Evolutionary conservation across 92 coral and sea anemone species (phyloP).

Genomic region (Heteractis magnifica): DNA sequence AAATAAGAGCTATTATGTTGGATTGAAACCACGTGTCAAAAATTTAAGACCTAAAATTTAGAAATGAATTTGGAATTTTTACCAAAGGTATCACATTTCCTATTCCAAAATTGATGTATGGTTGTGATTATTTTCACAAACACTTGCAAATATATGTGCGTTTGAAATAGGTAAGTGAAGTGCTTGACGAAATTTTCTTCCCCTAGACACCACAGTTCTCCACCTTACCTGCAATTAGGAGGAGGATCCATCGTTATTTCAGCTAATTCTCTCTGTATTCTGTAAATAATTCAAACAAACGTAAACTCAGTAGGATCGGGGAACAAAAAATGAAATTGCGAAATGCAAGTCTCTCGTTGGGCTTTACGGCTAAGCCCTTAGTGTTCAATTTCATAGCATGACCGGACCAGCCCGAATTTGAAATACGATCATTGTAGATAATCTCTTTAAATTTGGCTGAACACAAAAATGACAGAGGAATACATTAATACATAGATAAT

Average conservation of each 20-base stretch:
- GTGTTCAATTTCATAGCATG: not conserved
- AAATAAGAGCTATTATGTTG: no score
- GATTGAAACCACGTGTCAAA: no score
- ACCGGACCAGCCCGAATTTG: not conserved
- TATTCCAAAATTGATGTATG: no score
- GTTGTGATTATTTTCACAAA: no score
- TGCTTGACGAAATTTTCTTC: not conserved
- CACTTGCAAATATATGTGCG: no score
- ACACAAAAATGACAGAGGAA: not conserved
- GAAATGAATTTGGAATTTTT: no score
- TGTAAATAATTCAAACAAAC: constrained; percentile 34
- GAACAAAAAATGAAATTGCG: not conserved
- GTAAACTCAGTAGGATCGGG: constrained; percentile 3
- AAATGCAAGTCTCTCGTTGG: not conserved
- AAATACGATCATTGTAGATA: not conserved
- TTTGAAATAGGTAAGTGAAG: not conserved
- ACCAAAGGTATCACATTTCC: no score
- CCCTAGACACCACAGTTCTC: not conserved
- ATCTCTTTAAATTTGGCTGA: not conserved
- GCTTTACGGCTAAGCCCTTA: not conserved
- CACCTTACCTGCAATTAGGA: constrained; percentile 93
- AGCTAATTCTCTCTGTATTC: constrained; percentile 95
- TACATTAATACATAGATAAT: constrained; percentile 7
- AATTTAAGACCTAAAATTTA: no score
- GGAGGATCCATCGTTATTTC: constrained; percentile 98